These are phyloP conservation scores for Mycteria americana DNA, from an alignment of 2,797 vertebrate species.

Conservation along the genomic window DNA sequence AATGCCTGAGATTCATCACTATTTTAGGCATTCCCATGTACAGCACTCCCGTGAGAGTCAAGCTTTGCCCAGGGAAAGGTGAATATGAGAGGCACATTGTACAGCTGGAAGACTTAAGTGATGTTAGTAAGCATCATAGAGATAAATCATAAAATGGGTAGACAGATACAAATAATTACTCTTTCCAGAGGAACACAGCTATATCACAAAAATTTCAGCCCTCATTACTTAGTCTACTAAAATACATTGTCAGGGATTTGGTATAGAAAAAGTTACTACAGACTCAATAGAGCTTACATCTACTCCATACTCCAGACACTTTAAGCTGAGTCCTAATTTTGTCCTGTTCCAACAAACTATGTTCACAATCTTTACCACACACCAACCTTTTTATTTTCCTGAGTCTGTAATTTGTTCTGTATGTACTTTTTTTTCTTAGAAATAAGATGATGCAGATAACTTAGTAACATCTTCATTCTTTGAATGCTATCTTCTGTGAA, in stretches of 20 bases:
- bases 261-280: not conserved
- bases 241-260: not conserved
- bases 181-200: not conserved
- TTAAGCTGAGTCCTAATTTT: not conserved
- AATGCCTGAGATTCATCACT: not conserved
- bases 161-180: not conserved
- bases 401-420: not conserved
- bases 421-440: not conserved
- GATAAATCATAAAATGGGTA: not conserved
- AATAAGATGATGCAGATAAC: not conserved
- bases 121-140: not conserved
- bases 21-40: not conserved
- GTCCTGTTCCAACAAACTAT: not conserved
- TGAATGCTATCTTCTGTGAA: not conserved
- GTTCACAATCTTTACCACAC: not conserved
- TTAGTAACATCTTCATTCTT: not conserved
- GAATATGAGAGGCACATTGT: rapidly evolving
- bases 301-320: not conserved
- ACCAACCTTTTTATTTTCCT: not conserved
- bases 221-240: not conserved
- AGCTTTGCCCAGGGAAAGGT: not conserved
- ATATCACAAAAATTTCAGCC: not conserved
- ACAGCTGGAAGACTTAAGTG: not conserved
- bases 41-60: not conserved
- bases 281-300: not conserved